Base-by-base conservation (phyloP, 1,140 invertebrate species). In the Drosophila saltans region DNA sequence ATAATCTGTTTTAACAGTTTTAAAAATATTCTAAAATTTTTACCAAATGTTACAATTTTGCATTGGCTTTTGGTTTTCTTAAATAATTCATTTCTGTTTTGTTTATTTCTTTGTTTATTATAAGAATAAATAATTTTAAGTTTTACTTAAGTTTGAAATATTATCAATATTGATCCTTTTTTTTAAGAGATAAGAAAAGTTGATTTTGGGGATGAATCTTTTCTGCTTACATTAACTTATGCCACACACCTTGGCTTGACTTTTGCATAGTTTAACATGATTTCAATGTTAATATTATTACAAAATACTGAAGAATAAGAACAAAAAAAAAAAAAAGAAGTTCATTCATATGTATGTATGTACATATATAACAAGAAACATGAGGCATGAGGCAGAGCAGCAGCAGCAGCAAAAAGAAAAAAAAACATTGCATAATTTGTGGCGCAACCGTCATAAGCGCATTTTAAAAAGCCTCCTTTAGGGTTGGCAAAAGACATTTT, bases 391-490 rank as follows among this genome's bases (percentile, higher is more conserved):
- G 45, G 48, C 41, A 33, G 21, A 69, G 55, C 39, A 24, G 33
- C 28, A 24, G 41, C 28, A 2, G 4, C 28, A 36, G 6, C 1
- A 7, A 36, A 10, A 55, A 21, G 55, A 21, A 30, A 28, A 41
- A 79, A 75, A 81, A 81, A 66, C 70, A 72, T 81, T 67, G 81
- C 81, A 81, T 84, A 85, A 78, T 85, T 81, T 81, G 62, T 58
- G 68, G 70, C 40, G 55, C 67, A 63, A 43, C 57, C 62, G 62
- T 59, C 60, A 66, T 69, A 78, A 84, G 81, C 81, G 82, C 81
- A 85, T 75, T 81, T 81, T 33, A 43, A 83, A 65, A 56, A 75
- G 55, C 39, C 55, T 48, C 24, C 36, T 58, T 8, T 52, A 69
- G 56, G 61, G 58, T 68, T 64, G 41, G 33, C 40, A 60, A 65